Evolutionary conservation across 2,888 invertebrate genomes (phyloP), one percentile per base, ranked within the genome.

Genomic region (Syritta pipiens): DNA sequence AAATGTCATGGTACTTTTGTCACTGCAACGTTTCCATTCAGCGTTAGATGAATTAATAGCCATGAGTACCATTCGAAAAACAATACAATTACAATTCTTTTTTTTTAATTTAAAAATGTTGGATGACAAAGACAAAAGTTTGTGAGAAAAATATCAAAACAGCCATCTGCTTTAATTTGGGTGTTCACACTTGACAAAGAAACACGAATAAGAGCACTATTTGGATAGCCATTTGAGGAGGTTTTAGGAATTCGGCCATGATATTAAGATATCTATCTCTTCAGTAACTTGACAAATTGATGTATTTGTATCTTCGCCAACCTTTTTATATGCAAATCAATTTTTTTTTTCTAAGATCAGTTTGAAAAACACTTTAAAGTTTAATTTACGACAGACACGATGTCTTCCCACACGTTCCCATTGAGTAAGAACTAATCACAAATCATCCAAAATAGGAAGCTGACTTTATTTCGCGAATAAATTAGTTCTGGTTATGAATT

Each of bases 251-350:
- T 4, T 48, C 3, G 5, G 17, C n/a, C n/a, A n/a, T n/a, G n/a
- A n/a, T n/a, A n/a, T n/a, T n/a, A 26, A 46, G 28, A 48, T 17
- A 17, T 28, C 14, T 44, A 44, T 44, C 40, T 7, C 3, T n/a
- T 37, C 17, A 37, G 32, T 3, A 10, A 1, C 12, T 32, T 32
- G 51, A 51, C 51, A 51, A 32, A 51, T 51, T 51, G 51, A 20
- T 42, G 6, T 51, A 20, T 14, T n/a, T 17, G 9, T 12, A 35
- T 7, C 5, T 24, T 2, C 12, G 20, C 20, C 32, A 9, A 22
- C 32, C 32, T 51, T 20, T 51, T 51, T 26, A 51, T 32, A 51
- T 51, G 51, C n/a, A n/a, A n/a, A n/a, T 32, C 12, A 51, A 51
- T 51, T 51, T 51, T 46, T 48, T 46, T 10, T n/a, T n/a, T n/a